Conservation (phyloP, 2,797 vertebrate species). For the Pipistrellus kuhlii region DNA sequence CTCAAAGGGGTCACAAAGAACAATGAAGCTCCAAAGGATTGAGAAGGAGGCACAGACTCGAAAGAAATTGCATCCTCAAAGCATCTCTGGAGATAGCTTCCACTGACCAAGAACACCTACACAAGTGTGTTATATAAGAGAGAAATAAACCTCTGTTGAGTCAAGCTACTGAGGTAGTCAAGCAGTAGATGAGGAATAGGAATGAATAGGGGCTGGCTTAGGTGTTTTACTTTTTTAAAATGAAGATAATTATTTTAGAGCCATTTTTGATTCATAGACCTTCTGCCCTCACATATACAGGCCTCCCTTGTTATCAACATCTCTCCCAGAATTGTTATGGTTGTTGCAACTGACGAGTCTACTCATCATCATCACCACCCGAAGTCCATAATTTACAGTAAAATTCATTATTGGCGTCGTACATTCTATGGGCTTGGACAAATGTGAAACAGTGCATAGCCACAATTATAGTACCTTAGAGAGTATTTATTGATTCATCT, state of each 20-base stretch:
- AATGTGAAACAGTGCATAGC: neutral
- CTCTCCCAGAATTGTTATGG: too few relatives aligned
- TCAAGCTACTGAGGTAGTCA: neutral
- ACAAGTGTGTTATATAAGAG: neutral
- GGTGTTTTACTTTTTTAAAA: neutral
- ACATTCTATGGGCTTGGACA: neutral
- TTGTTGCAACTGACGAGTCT: rapidly evolving
- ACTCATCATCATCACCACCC: too few relatives aligned
- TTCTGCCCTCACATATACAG: rapidly evolving
- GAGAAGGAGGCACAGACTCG: neutral
- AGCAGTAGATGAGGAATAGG: rapidly evolving
- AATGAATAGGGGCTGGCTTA: neutral
- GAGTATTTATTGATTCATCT: neutral
- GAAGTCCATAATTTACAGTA: neutral
- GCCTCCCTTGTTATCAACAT: neutral
- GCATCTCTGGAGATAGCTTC: neutral
- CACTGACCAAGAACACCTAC: neutral
- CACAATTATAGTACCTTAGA: neutral
- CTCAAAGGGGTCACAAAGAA: neutral
- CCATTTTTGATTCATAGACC: neutral
- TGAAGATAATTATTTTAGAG: neutral
- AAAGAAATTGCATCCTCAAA: neutral
- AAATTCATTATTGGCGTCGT: neutral
- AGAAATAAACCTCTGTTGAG: neutral
- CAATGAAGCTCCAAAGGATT: rapidly evolving